Conservation (phyloP, 2,797 vertebrate species). For the Decapterus maruadsi region DNA sequence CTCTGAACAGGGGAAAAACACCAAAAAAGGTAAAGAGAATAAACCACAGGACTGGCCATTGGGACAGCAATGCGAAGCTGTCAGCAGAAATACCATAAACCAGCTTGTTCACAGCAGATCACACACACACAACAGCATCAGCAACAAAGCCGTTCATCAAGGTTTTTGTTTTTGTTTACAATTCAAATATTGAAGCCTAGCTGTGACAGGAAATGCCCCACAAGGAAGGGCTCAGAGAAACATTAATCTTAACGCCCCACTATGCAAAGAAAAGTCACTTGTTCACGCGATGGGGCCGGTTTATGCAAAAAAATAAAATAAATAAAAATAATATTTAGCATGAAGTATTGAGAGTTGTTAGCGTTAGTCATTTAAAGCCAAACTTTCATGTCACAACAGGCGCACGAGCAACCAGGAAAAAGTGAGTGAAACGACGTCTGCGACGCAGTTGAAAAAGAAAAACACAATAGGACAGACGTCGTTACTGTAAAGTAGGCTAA, state of each 20-base stretch:
- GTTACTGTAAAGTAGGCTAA: neutral
- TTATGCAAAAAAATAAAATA: neutral
- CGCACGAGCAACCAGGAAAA: slow-evolving; percentile 55
- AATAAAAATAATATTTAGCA: too few species aligned
- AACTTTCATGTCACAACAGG: neutral
- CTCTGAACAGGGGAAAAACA: slow-evolving; percentile 48
- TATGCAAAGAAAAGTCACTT: neutral
- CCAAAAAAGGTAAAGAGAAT: slow-evolving; percentile 79
- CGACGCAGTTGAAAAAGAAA: neutral
- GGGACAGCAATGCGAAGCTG: slow-evolving; percentile 5
- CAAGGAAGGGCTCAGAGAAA: neutral
- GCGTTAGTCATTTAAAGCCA: neutral
- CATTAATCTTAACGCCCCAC: neutral
- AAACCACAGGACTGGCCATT: slow-evolving; percentile 30
- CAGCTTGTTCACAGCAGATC: neutral
- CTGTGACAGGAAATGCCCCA: slow-evolving; percentile 51
- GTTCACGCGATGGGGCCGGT: fast-evolving
- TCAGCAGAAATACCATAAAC: neutral
- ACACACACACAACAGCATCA: slow-evolving; percentile 14
- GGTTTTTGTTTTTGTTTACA: neutral
- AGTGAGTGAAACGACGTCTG: slow-evolving; percentile 32
- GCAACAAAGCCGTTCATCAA: neutral
- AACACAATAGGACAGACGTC: too few species aligned
- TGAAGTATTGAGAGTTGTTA: fast-evolving
- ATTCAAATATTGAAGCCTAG: neutral